These are phyloP conservation scores for Rhineura floridana DNA, from an alignment of 2,113 vertebrate species.

Conservation along the genomic window DNA sequence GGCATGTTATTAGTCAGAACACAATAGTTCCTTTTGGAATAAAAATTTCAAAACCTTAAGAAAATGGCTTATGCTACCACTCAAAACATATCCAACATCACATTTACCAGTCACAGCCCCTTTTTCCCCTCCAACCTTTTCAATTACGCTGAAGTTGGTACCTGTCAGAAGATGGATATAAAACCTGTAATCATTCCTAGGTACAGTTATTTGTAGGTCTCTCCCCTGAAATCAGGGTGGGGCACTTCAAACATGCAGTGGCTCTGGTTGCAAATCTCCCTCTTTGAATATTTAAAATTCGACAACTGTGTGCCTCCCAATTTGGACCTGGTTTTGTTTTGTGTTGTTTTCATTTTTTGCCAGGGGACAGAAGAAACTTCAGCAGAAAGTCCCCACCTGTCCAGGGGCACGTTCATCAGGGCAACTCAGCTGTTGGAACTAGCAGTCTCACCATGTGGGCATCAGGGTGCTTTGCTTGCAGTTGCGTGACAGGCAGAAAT, in stretches of 20 bases:
- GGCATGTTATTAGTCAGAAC: background rate
- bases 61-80: background rate
- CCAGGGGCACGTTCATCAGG: background rate
- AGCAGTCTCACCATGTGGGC: background rate
- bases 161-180: background rate
- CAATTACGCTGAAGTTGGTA: too few species aligned
- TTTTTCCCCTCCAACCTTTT: background rate
- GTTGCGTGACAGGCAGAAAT: background rate
- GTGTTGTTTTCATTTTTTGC: background rate
- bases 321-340: background rate
- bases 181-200: fast-evolving
- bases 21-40: too few species aligned
- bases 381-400: background rate
- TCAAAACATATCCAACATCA: background rate
- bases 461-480: background rate
- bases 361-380: background rate
- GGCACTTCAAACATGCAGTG: too few species aligned
- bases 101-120: background rate
- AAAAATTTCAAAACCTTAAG: background rate
- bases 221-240: background rate
- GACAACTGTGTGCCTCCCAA: background rate
- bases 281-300: background rate
- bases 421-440: background rate
- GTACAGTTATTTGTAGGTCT: background rate
- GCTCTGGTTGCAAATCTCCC: background rate